Evolutionary conservation across 2,888 invertebrate genomes (phyloP).

Genomic region (Eupithecia subumbrata): DNA sequence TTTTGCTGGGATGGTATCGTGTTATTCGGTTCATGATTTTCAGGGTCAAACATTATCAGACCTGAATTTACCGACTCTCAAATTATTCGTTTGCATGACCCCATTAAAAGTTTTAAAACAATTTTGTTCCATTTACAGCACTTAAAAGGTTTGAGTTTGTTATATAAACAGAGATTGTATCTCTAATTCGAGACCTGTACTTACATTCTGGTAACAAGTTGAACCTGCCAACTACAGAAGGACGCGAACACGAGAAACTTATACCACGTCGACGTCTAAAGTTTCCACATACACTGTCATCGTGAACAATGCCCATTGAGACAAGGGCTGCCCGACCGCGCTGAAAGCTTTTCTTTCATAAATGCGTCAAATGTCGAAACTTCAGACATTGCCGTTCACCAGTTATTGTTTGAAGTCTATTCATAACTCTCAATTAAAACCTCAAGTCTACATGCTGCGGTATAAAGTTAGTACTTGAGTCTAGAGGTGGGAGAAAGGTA

Average conservation of each 20-base stretch:
- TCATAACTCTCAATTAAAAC: slow-evolving; percentile 24
- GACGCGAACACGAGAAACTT: not conserved
- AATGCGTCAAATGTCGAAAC: slow-evolving; percentile 29
- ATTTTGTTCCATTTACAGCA: not conserved
- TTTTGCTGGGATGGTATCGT: not conserved
- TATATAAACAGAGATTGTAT: not conserved
- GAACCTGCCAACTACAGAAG: not conserved
- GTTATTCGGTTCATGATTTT: slow-evolving; percentile 12
- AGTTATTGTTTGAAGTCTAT: slow-evolving; percentile 25
- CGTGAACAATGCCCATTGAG: slow-evolving; percentile 20
- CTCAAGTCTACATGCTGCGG: not conserved
- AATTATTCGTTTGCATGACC: slow-evolving; percentile 11
- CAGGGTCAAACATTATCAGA: slow-evolving; percentile 27
- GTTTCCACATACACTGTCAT: slow-evolving; percentile 18
- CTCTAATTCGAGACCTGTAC: not conserved
- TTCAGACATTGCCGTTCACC: slow-evolving; percentile 21
- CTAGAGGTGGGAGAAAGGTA: not conserved
- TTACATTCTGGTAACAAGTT: slow-evolving; percentile 3
- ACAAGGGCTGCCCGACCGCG: slow-evolving; percentile 19
- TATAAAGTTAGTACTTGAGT: not conserved
- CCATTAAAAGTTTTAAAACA: slow-evolving; percentile 1
- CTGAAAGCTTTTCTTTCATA: slow-evolving; percentile 24
- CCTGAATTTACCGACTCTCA: slow-evolving; percentile 11
- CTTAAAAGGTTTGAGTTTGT: not conserved
- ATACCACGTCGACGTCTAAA: slow-evolving; percentile 8